Evolutionary conservation across 2,113 vertebrate species (phyloP), one percentile per base, ranked within the genome.

Genomic region (Rhea americana): DNA sequence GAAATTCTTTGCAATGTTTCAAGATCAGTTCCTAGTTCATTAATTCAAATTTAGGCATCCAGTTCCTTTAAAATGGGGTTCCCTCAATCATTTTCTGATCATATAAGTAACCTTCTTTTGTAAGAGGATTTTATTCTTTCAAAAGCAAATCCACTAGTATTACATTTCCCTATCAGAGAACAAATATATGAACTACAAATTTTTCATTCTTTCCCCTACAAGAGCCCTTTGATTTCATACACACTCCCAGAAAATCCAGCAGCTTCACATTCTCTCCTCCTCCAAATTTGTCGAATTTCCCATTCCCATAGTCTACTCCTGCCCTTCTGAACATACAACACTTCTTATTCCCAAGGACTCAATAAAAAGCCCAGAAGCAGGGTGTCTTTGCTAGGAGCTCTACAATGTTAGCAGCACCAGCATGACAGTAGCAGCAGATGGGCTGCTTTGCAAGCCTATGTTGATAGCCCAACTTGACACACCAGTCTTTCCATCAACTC

Each of bases 1-100:
- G 82, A 94, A 95, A 95, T 96, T 91, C 94, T n/a, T 95, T 75
- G 56, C 91, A 93, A 89, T 80, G 62, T 96, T 96, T 91, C 79
- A 90, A 88, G 72, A 94, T 68, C 75, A 91, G 75, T 66, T 85
- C 65, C 71, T 77, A 74, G 63, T 94, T 93, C 67, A 91, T 94
- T 90, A 93, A 87, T 90, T 87, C 93, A 87, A 88, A 22, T 55
- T 94, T 82, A 91, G 26, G 26, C 65, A 80, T 93, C 63, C 89
- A 81, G 47, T n/a, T 87, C 76, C 77, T 89, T 94, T 92, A 92
- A 94, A 91, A 85, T 0, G 0, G 55, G 63, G 20, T 56, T 87
- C 72, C 53, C 82, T 91, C 89, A 71, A 43, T 76, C 55, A 90
- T 91, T 94, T 93, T 91, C 76, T 92, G 51, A 51, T 85, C 81